These are phyloP conservation scores for Xyrichtys novacula DNA, from an alignment of 2,797 vertebrate species.

Conservation along the genomic window DNA sequence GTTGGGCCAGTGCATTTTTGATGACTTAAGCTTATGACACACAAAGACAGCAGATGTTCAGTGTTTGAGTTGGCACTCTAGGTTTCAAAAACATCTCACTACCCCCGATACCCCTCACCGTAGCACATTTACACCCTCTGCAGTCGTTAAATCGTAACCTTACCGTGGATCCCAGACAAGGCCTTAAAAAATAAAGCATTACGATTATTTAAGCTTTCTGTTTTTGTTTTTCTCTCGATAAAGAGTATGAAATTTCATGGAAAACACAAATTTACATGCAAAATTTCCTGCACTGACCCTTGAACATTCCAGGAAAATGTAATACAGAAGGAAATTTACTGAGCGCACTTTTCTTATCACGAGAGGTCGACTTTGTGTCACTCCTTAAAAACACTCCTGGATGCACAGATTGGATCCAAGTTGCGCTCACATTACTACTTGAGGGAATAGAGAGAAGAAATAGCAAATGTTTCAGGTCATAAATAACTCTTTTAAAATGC, in stretches of 20 bases:
- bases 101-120: slow-evolving; percentile 12
- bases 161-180: background rate
- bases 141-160: slow-evolving; percentile 30
- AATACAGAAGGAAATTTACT: background rate
- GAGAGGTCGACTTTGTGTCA: too few species aligned
- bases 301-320: background rate
- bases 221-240: slow-evolving; percentile 2
- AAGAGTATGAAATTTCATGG: background rate
- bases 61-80: slow-evolving; percentile 62
- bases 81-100: slow-evolving; percentile 26
- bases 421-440: too few species aligned
- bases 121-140: slow-evolving; percentile 20
- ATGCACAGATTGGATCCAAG: background rate
- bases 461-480: background rate
- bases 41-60: slow-evolving; percentile 60
- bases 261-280: background rate
- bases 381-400: slow-evolving; percentile 9
- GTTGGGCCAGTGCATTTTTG: slow-evolving; percentile 42
- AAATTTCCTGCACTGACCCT: background rate
- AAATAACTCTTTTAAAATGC: background rate
- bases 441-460: background rate
- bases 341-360: slow-evolving; percentile 10
- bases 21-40: slow-evolving; percentile 53
- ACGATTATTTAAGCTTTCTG: slow-evolving; percentile 11
- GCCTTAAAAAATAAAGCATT: background rate